Conservation (phyloP, 2,888 invertebrate species). For the Itoplectis maculator region DNA sequence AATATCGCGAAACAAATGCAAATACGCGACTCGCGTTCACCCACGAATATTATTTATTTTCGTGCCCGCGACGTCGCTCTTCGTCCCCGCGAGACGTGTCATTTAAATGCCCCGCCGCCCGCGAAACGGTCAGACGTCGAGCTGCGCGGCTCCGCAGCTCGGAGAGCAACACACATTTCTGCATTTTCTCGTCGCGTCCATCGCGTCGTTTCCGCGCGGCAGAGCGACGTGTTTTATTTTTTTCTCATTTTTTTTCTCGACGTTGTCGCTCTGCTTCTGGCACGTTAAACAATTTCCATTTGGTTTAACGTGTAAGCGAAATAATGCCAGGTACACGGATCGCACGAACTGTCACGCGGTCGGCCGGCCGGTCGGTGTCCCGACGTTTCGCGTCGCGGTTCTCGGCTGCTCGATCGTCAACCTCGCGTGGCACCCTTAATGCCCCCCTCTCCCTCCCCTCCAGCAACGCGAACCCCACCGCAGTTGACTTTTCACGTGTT, state of each 20-base stretch:
- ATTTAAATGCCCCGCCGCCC: slow-evolving; percentile 7
- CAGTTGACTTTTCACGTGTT: too few relatives aligned
- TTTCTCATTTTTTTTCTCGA: slow-evolving; percentile 1
- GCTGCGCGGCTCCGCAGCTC: background rate
- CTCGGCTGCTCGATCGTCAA: slow-evolving; percentile 24
- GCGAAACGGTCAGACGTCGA: slow-evolving; percentile 16
- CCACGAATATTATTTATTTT: slow-evolving; percentile 2
- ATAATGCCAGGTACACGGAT: slow-evolving; percentile 48
- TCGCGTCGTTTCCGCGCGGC: slow-evolving; percentile 12
- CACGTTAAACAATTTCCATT: slow-evolving; percentile 48
- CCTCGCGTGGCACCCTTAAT: too few relatives aligned
- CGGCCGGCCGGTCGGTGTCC: background rate
- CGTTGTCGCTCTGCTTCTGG: slow-evolving; percentile 31
- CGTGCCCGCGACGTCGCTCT: background rate
- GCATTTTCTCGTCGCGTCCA: slow-evolving; percentile 4
- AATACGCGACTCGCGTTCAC: background rate
- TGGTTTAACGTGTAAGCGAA: slow-evolving; percentile 40
- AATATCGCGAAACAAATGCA: slow-evolving; percentile 1
- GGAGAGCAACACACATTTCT: slow-evolving; percentile 7
- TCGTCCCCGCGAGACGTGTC: slow-evolving; percentile 6
- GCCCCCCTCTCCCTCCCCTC: too few relatives aligned
- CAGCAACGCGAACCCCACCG: too few relatives aligned
- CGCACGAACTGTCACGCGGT: slow-evolving; percentile 17
- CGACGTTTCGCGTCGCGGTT: slow-evolving; percentile 38
- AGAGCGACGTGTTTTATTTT: slow-evolving; percentile 13